Evolutionary conservation across 2,888 invertebrate species (phyloP).

Genomic region (Papilio protenor): DNA sequence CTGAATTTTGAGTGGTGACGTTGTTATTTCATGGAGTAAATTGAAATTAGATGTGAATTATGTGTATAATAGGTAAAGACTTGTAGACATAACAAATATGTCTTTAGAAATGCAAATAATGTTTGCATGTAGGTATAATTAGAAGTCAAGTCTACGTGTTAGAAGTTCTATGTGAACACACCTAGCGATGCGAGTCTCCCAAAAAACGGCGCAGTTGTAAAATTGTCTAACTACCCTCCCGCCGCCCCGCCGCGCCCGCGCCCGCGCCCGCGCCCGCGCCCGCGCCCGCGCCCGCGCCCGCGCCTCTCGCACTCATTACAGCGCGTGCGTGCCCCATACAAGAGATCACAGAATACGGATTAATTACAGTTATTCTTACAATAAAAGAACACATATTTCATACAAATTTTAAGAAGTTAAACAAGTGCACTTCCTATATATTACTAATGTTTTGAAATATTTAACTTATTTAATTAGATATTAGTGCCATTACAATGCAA

Average conservation of each 20-base stretch:
- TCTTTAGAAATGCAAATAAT: neutral
- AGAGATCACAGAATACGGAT: conserved; percentile 50
- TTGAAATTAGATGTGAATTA: too few species aligned
- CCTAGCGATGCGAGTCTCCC: conserved; percentile 80
- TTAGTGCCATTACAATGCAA: too few species aligned
- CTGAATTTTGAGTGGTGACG: neutral
- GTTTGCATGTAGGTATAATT: neutral
- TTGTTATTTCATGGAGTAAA: neutral
- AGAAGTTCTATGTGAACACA: conserved; percentile 70
- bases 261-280: conserved; percentile 59
- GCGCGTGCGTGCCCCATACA: conserved; percentile 72
- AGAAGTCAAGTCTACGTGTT: conserved; percentile 50
- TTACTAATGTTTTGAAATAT: too few species aligned
- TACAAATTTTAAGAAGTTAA: neutral
- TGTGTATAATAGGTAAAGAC: too few species aligned
- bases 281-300: conserved; percentile 68
- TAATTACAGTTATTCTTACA: conserved; percentile 50
- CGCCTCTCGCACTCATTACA: conserved; percentile 79
- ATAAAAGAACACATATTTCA: neutral
- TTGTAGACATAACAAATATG: neutral
- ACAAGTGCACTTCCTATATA: too few species aligned
- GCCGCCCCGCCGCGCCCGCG: conserved; percentile 53
- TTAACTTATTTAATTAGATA: too few species aligned
- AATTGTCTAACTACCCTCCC: conserved; percentile 84
- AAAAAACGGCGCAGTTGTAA: conserved; percentile 84